Evolutionary conservation across 2,797 vertebrate species (phyloP).

Genomic region (Ctenochaetus hawaiiensis): DNA sequence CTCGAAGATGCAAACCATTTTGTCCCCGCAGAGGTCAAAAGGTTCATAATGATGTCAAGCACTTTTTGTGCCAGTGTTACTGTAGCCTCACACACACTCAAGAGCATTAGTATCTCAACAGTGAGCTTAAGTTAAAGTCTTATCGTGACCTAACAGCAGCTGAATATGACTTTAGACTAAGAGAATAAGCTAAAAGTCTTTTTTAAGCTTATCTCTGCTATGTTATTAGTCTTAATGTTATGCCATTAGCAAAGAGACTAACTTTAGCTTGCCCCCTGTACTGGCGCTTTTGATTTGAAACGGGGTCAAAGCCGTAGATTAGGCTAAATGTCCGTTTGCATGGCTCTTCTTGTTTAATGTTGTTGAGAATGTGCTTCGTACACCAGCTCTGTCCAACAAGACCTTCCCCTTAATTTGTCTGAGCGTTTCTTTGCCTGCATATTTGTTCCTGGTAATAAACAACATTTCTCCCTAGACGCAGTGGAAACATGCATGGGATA

Average conservation of each 20-base stretch:
- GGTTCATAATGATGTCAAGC: conserved; percentile 78
- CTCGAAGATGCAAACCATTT: conserved; percentile 67
- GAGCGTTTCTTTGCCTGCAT: conserved; percentile 73
- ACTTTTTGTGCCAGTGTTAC: conserved; percentile 73
- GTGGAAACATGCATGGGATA: conserved; percentile 82
- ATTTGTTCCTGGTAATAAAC: conserved; percentile 74
- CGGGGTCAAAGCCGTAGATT: conserved; percentile 51
- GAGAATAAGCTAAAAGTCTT: conserved; percentile 29
- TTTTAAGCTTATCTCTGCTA: conserved; percentile 36
- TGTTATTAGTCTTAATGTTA: conserved; percentile 50
- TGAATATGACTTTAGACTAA: conserved; percentile 31
- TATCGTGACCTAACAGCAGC: conserved; percentile 53
- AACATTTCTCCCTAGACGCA: conserved; percentile 71
- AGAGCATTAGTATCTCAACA: conserved; percentile 36
- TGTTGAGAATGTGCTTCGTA: conserved; percentile 73
- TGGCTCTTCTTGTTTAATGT: conserved; percentile 79
- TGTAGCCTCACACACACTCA: conserved; percentile 59
- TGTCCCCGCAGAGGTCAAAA: conserved; percentile 51
- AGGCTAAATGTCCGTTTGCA: conserved; percentile 61
- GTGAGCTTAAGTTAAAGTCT: conserved; percentile 46
- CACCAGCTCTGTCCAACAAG: conserved; percentile 61
- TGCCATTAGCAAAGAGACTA: conserved; percentile 52
- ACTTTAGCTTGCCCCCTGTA: conserved; percentile 46
- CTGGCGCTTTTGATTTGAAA: conserved; percentile 45
- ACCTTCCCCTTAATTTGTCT: conserved; percentile 63